Evolutionary conservation across 2,888 invertebrate species (phyloP), one percentile per base, ranked within the genome.

Genomic region (Idaea aversata): DNA sequence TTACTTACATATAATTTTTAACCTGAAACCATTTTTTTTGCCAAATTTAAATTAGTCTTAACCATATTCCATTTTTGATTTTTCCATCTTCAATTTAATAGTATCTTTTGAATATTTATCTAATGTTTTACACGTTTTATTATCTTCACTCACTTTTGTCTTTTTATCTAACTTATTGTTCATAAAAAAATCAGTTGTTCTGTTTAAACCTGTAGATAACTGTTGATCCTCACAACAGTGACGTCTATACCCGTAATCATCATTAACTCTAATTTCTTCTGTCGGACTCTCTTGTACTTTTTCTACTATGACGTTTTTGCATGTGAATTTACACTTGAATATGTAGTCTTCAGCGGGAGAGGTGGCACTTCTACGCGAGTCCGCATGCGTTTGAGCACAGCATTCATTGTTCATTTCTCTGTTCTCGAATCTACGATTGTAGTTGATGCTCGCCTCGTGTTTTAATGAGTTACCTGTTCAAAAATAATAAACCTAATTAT

Each of bases 401-500:
- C 58, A 34, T 3, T 16, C 34, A 15, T 61, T 36, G 25, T 16
- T 16, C 0, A 35, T 60, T 0, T 61, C 61, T 1, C 61, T 16
- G 65, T 16, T 57, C 15, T 61, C 63, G 7, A 62, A 15, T 36
- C 15, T 25, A 13, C 15, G 61, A 61, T 6, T 58, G 34, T 58
- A 63, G 15, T 6, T 34, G 16, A 15, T 16, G 3, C 5, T 5
- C 4, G 59, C 63, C 59, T 69, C 68, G 58, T 66, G 66, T 47
- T 63, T 72, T 15, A 67, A 58, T 15, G 78, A 76, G 69, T 75
- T 75, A 64, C 77, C 78, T 78, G 76, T 13, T 68, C 66, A 47
- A 47, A 47, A 47, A 47, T 47, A 47, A 47, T 47, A 47, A 5
- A 47, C 4, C 10, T 6, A 47, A 47, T 13, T 47, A 47, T 47